phyloP scores from a whole-genome alignment of 2,888 invertebrate genomes.

The Bellardia bayeri region DNA sequence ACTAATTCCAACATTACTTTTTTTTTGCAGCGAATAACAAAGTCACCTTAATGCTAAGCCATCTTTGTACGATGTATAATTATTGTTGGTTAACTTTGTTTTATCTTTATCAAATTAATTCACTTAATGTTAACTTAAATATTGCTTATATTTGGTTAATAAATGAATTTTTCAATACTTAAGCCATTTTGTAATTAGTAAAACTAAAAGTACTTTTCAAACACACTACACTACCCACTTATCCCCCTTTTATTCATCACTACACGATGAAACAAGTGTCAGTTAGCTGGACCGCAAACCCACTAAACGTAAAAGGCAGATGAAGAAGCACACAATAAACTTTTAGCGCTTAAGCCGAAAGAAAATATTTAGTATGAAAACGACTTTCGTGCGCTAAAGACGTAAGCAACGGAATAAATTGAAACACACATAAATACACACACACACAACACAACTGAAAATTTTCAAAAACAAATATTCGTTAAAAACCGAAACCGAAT shows the following conservation, averaged over 20 bases:
- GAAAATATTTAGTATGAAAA: slow-evolving; percentile 78
- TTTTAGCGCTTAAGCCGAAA: slow-evolving; percentile 49
- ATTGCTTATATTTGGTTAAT: no score
- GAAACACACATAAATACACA: slow-evolving; percentile 20
- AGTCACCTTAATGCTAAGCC: no score
- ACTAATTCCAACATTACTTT: no score
- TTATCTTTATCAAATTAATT: no score
- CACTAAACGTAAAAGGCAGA: slow-evolving; percentile 59
- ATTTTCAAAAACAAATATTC: slow-evolving; percentile 31
- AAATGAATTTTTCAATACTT: no score
- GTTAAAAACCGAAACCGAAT: slow-evolving; percentile 43
- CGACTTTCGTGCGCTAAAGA: slow-evolving; percentile 80
- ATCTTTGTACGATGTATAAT: no score
- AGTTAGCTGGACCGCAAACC: slow-evolving; percentile 72
- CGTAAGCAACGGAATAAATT: slow-evolving; percentile 75
- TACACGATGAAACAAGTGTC: slow-evolving; percentile 64
- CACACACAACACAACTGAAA: slow-evolving; percentile 15
- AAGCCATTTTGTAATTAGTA: no score
- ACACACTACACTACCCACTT: not conserved
- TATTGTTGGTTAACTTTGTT: no score
- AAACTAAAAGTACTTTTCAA: no score
- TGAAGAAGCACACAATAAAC: slow-evolving; percentile 66
- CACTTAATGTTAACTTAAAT: no score
- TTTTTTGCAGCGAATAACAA: no score
- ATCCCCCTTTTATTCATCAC: slow-evolving; percentile 7